phyloP scores from a whole-genome alignment of 2,797 vertebrate genomes.

The Anabacerthia variegaticeps region DNA sequence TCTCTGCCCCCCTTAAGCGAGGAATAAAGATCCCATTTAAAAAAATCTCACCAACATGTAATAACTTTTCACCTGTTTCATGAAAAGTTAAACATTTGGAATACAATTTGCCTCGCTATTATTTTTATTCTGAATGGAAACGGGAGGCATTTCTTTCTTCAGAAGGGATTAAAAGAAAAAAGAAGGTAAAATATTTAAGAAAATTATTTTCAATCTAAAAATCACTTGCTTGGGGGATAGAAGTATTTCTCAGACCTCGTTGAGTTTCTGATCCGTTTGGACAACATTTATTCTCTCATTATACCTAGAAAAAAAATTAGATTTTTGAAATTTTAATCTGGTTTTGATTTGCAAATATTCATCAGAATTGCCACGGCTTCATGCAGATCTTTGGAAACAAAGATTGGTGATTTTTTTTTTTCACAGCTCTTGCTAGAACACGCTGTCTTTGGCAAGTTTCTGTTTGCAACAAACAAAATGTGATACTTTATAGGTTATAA shows the following conservation, averaged over 20 bases:
- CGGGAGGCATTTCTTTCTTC: not conserved
- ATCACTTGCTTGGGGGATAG: not conserved
- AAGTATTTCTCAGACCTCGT: not conserved
- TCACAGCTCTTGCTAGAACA: constrained; percentile 42
- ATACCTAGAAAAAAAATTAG: not conserved
- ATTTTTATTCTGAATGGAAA: constrained; percentile 22
- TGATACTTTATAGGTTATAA: constrained; percentile 68
- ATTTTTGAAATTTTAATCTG: not conserved
- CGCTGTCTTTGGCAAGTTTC: constrained; percentile 61
- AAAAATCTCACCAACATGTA: constrained; percentile 34
- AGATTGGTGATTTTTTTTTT: constrained; percentile 21
- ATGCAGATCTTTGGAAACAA: constrained; percentile 33
- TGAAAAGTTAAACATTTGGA: constrained; percentile 62
- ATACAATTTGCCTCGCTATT: not conserved
- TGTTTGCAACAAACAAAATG: constrained; percentile 64
- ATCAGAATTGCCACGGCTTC: not conserved
- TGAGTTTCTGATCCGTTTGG: not conserved
- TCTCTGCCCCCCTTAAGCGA: constrained; percentile 35
- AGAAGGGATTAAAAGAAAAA: not conserved
- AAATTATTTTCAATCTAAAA: not conserved
- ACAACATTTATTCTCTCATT: not conserved
- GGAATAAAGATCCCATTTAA: constrained; percentile 53
- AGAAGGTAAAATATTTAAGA: not conserved
- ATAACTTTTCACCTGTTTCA: constrained; percentile 70
- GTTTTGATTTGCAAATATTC: constrained; percentile 23